These are phyloP conservation scores for Mythimna ferrago DNA, from an alignment of 2,888 invertebrate genomes.

Conservation along the genomic window DNA sequence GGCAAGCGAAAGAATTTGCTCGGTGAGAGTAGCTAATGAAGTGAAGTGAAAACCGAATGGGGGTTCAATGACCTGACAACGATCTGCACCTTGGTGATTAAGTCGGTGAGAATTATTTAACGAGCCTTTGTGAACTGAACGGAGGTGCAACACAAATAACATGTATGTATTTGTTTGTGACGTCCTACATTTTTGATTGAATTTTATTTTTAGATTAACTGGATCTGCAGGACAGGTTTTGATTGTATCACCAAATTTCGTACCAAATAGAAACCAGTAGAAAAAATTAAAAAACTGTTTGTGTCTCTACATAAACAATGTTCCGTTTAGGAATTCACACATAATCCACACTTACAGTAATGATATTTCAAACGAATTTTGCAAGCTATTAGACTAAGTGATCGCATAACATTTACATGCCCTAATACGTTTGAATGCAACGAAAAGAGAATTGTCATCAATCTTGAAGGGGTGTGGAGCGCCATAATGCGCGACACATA, in stretches of 20 bases:
- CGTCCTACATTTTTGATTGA: neutral
- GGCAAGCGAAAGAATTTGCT: constrained; percentile 55
- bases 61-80: constrained; percentile 81
- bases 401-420: constrained; percentile 90
- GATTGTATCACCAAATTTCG: neutral
- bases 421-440: constrained; percentile 87
- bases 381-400: constrained; percentile 86
- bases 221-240: neutral
- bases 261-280: neutral
- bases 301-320: neutral
- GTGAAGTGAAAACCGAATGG: constrained; percentile 78
- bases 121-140: constrained; percentile 73
- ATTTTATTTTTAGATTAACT: constrained; percentile 11
- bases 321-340: neutral
- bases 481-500: constrained; percentile 87
- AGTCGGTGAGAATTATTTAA: constrained; percentile 78
- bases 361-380: constrained; percentile 70
- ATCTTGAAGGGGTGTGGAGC: constrained; percentile 86
- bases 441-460: constrained; percentile 84
- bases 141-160: constrained; percentile 25
- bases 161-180: neutral
- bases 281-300: neutral
- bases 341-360: constrained; percentile 31
- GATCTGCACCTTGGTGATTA: constrained; percentile 73
- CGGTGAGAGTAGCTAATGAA: constrained; percentile 75